A percentile compares a stretch with the other conserved stretches of the same genome.
Conservation (phyloP, 2,113 vertebrate species). For the Jaculus jaculus region DNA sequence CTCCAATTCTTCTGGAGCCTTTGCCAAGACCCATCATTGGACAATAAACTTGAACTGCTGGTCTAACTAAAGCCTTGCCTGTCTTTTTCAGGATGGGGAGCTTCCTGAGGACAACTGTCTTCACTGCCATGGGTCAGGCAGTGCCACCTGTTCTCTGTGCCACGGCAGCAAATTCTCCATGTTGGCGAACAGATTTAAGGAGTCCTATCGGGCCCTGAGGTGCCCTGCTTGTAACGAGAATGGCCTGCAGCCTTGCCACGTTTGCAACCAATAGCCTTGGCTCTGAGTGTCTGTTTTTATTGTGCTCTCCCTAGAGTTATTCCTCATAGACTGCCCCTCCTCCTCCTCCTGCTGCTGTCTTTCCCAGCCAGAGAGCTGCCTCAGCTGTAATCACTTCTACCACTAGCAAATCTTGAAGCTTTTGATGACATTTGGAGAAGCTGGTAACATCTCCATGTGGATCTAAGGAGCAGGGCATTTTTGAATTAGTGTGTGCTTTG, state of each 20-base stretch:
- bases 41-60: not conserved
- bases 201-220: constrained; percentile 94
- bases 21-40: not conserved
- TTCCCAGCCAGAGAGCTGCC: not conserved
- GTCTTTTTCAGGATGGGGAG: constrained; percentile 75
- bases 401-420: constrained; percentile 21
- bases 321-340: constrained; percentile 23
- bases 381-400: not conserved
- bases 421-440: constrained; percentile 48
- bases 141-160: constrained; percentile 95
- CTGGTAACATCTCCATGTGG: not conserved
- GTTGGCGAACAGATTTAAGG: constrained; percentile 96
- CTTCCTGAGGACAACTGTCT: constrained; percentile 82
- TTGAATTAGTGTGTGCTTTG: not conserved
- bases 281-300: not conserved
- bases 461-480: not conserved
- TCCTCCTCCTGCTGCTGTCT: not conserved
- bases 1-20: not conserved
- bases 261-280: constrained; percentile 83
- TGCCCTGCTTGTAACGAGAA: constrained; percentile 95
- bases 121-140: constrained; percentile 93
- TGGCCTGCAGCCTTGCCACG: constrained; percentile 92
- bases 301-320: not conserved
- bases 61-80: constrained; percentile 3
- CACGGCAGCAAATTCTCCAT: constrained; percentile 99